Base-by-base conservation (phyloP, 2,113 vertebrate species). In the Mugil cephalus region DNA sequence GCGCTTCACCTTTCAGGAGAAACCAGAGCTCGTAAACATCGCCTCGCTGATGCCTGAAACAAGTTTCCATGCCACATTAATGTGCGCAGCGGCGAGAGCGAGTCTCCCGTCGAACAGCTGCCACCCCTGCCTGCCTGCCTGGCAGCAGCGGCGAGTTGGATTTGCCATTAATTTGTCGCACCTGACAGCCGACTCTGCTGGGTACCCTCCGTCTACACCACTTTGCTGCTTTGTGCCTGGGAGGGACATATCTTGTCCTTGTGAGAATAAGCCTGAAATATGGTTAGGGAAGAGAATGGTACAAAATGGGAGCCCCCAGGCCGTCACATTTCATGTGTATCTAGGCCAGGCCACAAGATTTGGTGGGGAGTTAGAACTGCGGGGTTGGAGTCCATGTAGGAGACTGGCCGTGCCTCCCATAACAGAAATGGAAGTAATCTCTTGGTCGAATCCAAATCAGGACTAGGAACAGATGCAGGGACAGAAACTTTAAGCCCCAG, bases 161-260 rank as follows among this genome's bases (percentile, higher is more conserved):
- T 88, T 87, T 81, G 82, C 83, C 87, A 86, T 89, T 89, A 90
- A 92, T 90, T 88, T 92, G 86, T 87, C 50, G 80, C 83, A 90
- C 86, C 87, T 90, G 90, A 89, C 90, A 87, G 88, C 76, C 66
- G 52, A 66, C 66, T 84, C 86, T 76, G 88, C 77, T 82, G 88
- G 89, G 80, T 80, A 71, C 74, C 69, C 67, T 83, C 68, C 64
- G 38, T 83, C 86, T 77, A 74, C 83, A 74, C 61, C 77, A 86
- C 83, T 86, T 77, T 90, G 58, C 80, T 70, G 64, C 81, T 78
- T 38, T 58, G 84, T 87, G 86, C 83, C 84, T 88, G 17, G 50
- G 43, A 88, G 87, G 86, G 84, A 88, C 79, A 61, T 42, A 45
- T 74, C 71, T 51, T 63, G 63, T 74, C 80, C 90, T 74, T 70